Percentiles rank a stretch among this genome's conserved stretches.
Conservation (phyloP, 2,888 invertebrate species). For the Amaurobius ferox region DNA sequence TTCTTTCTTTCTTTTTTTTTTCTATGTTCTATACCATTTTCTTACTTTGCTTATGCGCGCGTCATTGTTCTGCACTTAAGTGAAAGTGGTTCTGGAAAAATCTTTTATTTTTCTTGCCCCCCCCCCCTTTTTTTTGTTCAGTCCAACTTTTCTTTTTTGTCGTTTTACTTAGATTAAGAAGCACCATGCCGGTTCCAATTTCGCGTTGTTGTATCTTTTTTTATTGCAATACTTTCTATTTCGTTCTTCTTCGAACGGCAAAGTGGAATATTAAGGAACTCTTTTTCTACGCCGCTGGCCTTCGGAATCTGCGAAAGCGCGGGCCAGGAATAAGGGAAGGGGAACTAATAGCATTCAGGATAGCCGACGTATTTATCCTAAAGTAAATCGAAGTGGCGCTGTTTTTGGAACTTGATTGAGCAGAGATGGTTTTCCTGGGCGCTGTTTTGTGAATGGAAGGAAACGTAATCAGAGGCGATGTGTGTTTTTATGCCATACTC, state of each 20-base stretch:
- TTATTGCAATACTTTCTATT: slow-evolving; percentile 3
- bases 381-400: slow-evolving; percentile 40
- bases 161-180: slow-evolving; percentile 70
- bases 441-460: slow-evolving; percentile 14
- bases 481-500: too few relatives aligned
- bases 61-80: slow-evolving; percentile 69
- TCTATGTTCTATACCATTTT: neutral
- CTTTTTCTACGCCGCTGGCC: slow-evolving; percentile 17
- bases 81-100: slow-evolving; percentile 64
- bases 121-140: slow-evolving; percentile 3
- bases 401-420: slow-evolving; percentile 43
- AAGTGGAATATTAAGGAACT: slow-evolving; percentile 63
- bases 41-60: slow-evolving; percentile 31
- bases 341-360: slow-evolving; percentile 54
- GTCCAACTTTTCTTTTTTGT: slow-evolving; percentile 26
- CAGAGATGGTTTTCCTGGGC: slow-evolving; percentile 2
- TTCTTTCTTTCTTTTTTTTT: neutral
- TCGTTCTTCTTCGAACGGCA: slow-evolving; percentile 27
- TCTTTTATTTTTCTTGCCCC: slow-evolving; percentile 37
- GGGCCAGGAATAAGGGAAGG: slow-evolving; percentile 20
- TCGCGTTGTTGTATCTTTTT: slow-evolving; percentile 39
- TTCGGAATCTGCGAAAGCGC: slow-evolving; percentile 22
- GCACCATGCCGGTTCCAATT: slow-evolving; percentile 61
- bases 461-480: neutral
- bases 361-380: slow-evolving; percentile 49